Percentiles rank a stretch among this genome's conserved stretches.
Conservation (phyloP, 2,797 vertebrate genomes). For the Cygnus olor region DNA sequence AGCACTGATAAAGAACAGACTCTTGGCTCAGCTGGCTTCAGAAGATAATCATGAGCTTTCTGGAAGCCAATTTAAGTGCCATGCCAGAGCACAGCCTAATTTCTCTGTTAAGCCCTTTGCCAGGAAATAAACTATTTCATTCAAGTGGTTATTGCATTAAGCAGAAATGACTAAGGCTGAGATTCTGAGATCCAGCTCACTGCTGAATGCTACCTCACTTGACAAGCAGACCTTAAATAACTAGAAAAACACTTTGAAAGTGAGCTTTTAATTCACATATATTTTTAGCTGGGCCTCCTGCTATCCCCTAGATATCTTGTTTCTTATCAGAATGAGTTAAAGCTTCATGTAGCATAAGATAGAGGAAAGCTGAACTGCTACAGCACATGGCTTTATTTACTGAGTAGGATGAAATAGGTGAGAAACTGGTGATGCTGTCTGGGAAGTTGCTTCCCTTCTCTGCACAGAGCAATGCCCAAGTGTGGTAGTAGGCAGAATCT, state of each 20-base stretch:
- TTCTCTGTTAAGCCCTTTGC: constrained; percentile 58
- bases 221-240: constrained; percentile 38
- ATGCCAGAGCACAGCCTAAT: constrained; percentile 58
- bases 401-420: not conserved
- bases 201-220: constrained; percentile 46
- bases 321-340: constrained; percentile 34
- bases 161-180: constrained; percentile 48
- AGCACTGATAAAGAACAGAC: constrained; percentile 59
- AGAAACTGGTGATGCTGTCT: not conserved
- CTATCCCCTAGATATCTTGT: constrained; percentile 8
- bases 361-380: not conserved
- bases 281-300: constrained; percentile 9
- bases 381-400: not conserved
- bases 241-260: constrained; percentile 34
- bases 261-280: not conserved
- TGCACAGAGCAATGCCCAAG: not conserved
- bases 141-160: constrained; percentile 65
- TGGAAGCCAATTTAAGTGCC: constrained; percentile 60
- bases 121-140: constrained; percentile 69
- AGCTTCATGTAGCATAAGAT: not conserved
- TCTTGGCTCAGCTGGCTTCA: not conserved
- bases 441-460: not conserved
- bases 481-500: not conserved
- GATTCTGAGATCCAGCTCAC: constrained; percentile 25
- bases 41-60: constrained; percentile 59